Evolutionary conservation across 2,113 vertebrate species (phyloP), one percentile per base, ranked within the genome.

Genomic region (Pica pica): DNA sequence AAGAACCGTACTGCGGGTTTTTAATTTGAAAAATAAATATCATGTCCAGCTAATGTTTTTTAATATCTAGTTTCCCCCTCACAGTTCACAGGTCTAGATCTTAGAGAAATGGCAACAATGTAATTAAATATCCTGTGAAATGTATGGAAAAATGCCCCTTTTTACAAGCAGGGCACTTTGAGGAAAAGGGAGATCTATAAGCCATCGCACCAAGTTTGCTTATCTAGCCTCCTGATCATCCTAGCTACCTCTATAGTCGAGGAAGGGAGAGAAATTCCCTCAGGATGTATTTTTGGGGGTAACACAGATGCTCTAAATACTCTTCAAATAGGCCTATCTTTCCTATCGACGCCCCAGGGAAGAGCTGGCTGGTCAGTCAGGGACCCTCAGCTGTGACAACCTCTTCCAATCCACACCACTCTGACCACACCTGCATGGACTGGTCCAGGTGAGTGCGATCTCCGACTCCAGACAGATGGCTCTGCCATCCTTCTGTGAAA

Each of bases 261-360:
- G 22, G 26, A 79, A 70, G 12, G 30, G 26, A 73, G n/a, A 92
- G 67, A 85, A 83, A 67, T 26, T 61, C 70, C 46, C 76, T 55
- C 27, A 61, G 90, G 79, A 88, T 83, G 56, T 83, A 77, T 83
- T 94, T 89, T 88, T 7, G 0, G 47, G 60, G 39, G 39, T 97
- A 93, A 50, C 95, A 95, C 30, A 70, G 75, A 67, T 83, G 68
- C 63, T 97, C 96, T 97, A 96, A 97, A 57, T 85, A 30, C 92
- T 83, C 76, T 90, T 94, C 88, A 95, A 83, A 93, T 28, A 88
- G 63, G 33, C 55, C 63, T 96, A 21, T 83, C 95, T 90, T 33
- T 73, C 33, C 86, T 65, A 13, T 42, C 0, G 0, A 57, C 0
- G 1, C 61, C 86, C 33, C 50, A 44, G 63, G 65, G 23, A 56